These are phyloP conservation scores for Ciconia maguari DNA, from an alignment of 2,113 vertebrate genomes.

Conservation along the genomic window DNA sequence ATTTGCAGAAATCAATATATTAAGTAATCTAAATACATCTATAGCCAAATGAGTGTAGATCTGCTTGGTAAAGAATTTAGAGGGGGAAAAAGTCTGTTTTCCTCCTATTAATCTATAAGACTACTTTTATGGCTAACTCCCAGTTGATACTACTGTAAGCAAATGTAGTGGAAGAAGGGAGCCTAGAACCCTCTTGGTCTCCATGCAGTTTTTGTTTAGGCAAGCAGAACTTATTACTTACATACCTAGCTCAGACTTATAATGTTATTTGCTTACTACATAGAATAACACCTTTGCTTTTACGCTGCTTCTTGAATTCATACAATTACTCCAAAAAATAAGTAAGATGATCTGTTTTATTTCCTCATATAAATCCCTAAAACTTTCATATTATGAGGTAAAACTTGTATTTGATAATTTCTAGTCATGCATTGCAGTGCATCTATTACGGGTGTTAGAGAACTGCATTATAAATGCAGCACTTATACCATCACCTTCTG, in stretches of 20 bases:
- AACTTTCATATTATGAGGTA: neutral
- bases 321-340: slow-evolving; percentile 27
- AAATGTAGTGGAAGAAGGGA: neutral
- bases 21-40: neutral
- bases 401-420: neutral
- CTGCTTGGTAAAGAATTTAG: neutral
- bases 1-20: neutral
- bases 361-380: neutral
- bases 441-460: slow-evolving; percentile 15
- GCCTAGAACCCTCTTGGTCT: neutral
- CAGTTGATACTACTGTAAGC: neutral
- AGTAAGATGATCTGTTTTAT: neutral
- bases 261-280: slow-evolving; percentile 25
- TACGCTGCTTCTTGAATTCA: slow-evolving; percentile 50
- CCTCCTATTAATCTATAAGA: neutral
- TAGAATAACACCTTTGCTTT: slow-evolving; percentile 36
- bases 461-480: slow-evolving; percentile 25
- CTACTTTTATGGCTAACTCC: slow-evolving; percentile 33
- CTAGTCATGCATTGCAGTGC: neutral
- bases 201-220: neutral
- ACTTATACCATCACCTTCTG: neutral
- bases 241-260: neutral
- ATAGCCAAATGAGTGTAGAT: neutral
- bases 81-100: neutral
- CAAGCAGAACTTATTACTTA: slow-evolving; percentile 12